Conservation (phyloP, 37 sponge, comb jelly and placozoan genomes). For the Lycopodina hypogea region DNA sequence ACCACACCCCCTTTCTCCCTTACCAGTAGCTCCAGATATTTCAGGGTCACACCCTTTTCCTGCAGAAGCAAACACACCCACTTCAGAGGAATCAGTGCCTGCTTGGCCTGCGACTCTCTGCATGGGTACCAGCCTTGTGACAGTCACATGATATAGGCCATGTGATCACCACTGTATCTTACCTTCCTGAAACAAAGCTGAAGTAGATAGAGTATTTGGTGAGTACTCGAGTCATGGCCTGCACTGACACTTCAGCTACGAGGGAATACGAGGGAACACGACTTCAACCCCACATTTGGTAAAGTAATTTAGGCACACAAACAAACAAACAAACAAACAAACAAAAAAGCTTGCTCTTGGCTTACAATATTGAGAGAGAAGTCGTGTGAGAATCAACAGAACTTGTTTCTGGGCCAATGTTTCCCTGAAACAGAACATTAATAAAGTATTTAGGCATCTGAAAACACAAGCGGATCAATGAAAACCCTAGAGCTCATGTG, state of each 20-base stretch:
- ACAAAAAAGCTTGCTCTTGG: background rate
- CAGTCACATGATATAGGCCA: background rate
- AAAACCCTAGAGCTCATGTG: too few relatives aligned
- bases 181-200: background rate
- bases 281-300: too few relatives aligned
- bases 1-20: background rate
- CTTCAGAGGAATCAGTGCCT: slow-evolving; percentile 18
- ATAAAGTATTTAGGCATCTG: too few relatives aligned
- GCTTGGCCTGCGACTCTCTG: slow-evolving; percentile 29
- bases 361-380: background rate
- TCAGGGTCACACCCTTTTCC: background rate
- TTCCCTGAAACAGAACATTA: too few relatives aligned
- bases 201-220: background rate
- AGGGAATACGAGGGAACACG: background rate
- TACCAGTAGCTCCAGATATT: background rate
- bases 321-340: too few relatives aligned
- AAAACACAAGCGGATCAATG: too few relatives aligned
- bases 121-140: background rate
- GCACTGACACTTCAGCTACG: background rate
- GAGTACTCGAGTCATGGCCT: background rate
- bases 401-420: too few relatives aligned
- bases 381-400: background rate
- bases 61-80: slow-evolving; percentile 8
- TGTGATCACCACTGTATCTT: background rate
- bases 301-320: too few relatives aligned